These are phyloP conservation scores for Andinoacara biseriatus DNA, from an alignment of 2,113 vertebrate species.

Conservation along the genomic window DNA sequence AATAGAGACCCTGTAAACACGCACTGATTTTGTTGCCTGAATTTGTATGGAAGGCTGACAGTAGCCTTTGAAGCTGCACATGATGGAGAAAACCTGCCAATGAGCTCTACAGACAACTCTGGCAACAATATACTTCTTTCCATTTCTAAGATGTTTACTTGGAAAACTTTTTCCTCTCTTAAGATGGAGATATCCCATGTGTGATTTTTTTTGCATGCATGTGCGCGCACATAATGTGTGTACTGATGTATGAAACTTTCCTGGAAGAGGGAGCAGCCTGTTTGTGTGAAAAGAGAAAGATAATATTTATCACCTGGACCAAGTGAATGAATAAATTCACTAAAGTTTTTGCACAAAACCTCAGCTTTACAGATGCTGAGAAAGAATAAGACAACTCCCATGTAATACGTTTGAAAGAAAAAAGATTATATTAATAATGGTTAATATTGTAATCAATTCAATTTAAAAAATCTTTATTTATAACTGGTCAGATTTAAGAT, in stretches of 20 bases:
- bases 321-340: slow-evolving; percentile 17
- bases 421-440: not conserved
- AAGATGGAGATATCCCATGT: not conserved
- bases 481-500: not conserved
- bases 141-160: slow-evolving; percentile 30
- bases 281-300: slow-evolving; percentile 35
- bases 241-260: slow-evolving; percentile 21
- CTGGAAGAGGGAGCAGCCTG: slow-evolving; percentile 12
- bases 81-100: slow-evolving; percentile 31
- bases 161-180: slow-evolving; percentile 16
- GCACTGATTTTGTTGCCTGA: slow-evolving; percentile 8
- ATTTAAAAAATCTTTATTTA: not conserved
- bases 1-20: slow-evolving; percentile 6
- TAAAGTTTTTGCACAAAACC: not conserved
- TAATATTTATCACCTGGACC: slow-evolving; percentile 4
- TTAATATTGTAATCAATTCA: not conserved
- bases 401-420: not conserved
- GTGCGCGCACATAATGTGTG: not conserved
- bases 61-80: slow-evolving; percentile 55
- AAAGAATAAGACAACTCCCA: not conserved
- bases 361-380: slow-evolving; percentile 2
- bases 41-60: slow-evolving; percentile 13
- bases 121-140: slow-evolving; percentile 8
- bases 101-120: slow-evolving; percentile 23
- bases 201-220: slow-evolving; percentile 7